These are phyloP conservation scores for Mallotus villosus DNA, from an alignment of 2,797 vertebrate genomes.

Conservation along the genomic window DNA sequence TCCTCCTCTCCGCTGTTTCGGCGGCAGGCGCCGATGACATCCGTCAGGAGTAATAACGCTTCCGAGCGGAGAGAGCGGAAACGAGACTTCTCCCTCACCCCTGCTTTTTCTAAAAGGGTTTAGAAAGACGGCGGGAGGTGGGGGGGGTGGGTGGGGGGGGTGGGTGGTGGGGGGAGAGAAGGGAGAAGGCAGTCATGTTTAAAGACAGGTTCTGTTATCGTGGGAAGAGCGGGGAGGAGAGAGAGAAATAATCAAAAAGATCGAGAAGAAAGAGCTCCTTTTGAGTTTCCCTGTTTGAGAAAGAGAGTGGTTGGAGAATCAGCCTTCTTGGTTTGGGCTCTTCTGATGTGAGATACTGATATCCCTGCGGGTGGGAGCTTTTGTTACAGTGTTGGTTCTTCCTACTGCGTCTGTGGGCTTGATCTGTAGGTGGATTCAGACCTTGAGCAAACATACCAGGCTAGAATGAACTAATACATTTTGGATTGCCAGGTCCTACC, in stretches of 20 bases:
- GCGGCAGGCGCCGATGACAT: constrained; percentile 37
- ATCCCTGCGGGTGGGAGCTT: background rate
- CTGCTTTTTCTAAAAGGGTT: background rate
- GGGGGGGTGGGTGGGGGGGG: background rate
- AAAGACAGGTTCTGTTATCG: background rate
- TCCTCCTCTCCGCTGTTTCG: constrained; percentile 42
- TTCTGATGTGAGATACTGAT: too few species aligned
- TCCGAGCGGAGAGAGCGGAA: constrained; percentile 25
- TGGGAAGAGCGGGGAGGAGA: background rate
- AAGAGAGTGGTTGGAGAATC: background rate
- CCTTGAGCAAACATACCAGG: too few species aligned
- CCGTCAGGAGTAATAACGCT: constrained; percentile 62
- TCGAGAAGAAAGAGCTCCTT: background rate
- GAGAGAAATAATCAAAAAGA: background rate
- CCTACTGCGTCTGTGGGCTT: background rate
- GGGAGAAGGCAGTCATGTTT: background rate
- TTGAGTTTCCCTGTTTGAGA: background rate
- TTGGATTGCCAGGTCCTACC: too few species aligned
- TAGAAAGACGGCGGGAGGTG: background rate
- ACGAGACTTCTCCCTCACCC: constrained; percentile 29
- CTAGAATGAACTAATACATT: too few species aligned
- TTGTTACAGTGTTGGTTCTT: background rate
- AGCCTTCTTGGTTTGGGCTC: too few species aligned
- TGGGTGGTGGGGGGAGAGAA: background rate
- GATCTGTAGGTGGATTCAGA: too few species aligned